Conservation (phyloP, 2,113 vertebrate genomes). For the Rhinopomastus cyanomelas region DNA sequence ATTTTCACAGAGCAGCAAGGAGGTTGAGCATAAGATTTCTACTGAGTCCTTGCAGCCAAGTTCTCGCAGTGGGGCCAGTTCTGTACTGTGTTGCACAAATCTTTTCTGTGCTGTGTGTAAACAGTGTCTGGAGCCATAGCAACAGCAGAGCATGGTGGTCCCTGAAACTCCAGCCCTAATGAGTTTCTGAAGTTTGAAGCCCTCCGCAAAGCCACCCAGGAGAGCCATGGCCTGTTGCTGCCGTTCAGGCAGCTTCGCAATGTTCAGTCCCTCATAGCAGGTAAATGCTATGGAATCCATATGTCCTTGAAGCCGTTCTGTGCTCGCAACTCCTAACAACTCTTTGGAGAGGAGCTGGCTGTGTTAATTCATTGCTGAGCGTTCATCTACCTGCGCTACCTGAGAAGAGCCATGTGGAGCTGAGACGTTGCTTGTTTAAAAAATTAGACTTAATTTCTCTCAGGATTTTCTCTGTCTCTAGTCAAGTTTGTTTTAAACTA, state of each 20-base stretch:
- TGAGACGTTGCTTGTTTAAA: neutral
- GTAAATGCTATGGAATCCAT: neutral
- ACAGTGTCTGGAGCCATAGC: neutral
- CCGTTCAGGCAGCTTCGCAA: neutral
- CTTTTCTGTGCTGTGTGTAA: neutral
- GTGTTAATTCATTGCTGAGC: neutral
- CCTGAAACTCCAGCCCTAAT: neutral
- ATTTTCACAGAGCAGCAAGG: neutral
- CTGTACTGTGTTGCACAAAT: neutral
- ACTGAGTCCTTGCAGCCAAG: neutral
- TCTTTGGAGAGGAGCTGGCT: neutral
- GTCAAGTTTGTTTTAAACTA: constrained; percentile 70
- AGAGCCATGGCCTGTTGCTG: neutral
- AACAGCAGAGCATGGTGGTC: neutral
- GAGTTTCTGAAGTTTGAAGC: neutral
- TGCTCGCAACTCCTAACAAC: neutral
- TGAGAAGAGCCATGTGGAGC: neutral
- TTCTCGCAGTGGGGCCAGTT: neutral
- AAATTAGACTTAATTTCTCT: constrained; percentile 49
- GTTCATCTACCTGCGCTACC: neutral
- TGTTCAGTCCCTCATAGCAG: rapidly evolving
- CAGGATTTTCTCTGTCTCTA: constrained; percentile 51
- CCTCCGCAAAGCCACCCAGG: neutral
- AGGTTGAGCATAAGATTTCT: neutral
- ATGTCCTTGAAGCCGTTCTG: neutral